Evolutionary conservation across 2,797 vertebrate genomes (phyloP), one percentile per base, ranked within the genome.

Genomic region (Squalus acanthias): DNA sequence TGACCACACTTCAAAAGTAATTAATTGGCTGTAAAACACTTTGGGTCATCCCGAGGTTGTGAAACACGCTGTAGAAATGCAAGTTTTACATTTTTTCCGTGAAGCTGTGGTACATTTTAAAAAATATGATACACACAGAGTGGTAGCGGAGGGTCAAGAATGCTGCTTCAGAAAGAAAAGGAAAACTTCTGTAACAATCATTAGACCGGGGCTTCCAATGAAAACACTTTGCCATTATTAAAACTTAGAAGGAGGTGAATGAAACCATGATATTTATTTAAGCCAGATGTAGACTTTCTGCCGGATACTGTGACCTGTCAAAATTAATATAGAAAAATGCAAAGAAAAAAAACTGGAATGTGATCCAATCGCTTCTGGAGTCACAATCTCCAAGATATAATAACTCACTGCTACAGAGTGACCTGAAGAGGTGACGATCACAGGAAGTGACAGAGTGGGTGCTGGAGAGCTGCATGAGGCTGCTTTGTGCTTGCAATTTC

Each of bases 221-320:
- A 72, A 95, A 95, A 95, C 50, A 95, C 50, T 95, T 95, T 57
- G 46, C 70, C 46, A 72, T 95, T 95, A 95, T 95, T 95, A 95
- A 74, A 95, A 95, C 39, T 17, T 76, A 63, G 33, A 63, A 92
- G 89, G 89, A 65, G 89, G 89, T 92, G 89, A 92, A 92, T 76
- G 94, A 57, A 95, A 74, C 94, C 6, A 72, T 57, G 70, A 76
- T 95, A 76, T 46, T 95, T 95, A 95, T 95, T n/a, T 7, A 95
- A 95, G 94, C 94, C 94, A 95, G 94, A 95, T 95, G 94, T 95
- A 60, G 50, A 74, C 50, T 53, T 74, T 76, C 50, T 53, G 94
- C 93, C 39, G 69, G 67, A 72, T 70, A 46, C 93, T 29, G 67
- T 13, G 24, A 76, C 26, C 26, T 60, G 94, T 95, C 94, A 76